Base-by-base conservation (phyloP, 2,113 vertebrate species). In the Crypturellus undulatus region DNA sequence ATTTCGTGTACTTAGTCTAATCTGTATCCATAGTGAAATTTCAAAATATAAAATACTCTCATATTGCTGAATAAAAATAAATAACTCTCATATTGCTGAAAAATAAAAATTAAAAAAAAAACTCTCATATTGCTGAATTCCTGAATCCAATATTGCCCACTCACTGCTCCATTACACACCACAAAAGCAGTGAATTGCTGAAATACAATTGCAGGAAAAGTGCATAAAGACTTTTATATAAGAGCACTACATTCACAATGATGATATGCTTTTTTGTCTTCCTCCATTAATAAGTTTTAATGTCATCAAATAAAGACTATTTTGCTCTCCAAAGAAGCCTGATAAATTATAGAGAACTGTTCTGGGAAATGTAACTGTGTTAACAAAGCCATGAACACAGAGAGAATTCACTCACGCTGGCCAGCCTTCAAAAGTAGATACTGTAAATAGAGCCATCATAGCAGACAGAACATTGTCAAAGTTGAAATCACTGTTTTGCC, bases 391-490 rank as follows among this genome's bases (percentile, higher is more conserved):
- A 42, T 63, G 80, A 51, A 75, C 72, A 64, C 21, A 42, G 0
- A 1, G 17, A 88, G 49, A 65, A 34, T 3, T 25, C 92, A 98
- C 99, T 99, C 97, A 99, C 99, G 99, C 97, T 36, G 99, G 99
- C 99, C 99, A 99, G 97, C 99, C 99, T 96, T 99, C 99, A 38
- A 99, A 99, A 1, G 99, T 99, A 92, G 99, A 99, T 63, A 99
- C 99, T 0, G 99, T 99, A 97, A 99, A 99, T 73, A 99, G 98
- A 4, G 99, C 99, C 99, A 99, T 99, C 99, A 99, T 99, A 85
- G 99, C 99, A 89, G 99, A 99, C 28, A 99, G 99, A 68, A 99
- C 99, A 1, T 99, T 99, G 93, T 99, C 99, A 45, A 99, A 99
- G 97, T 99, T 99, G 97, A 99, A 99, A 56, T 99, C 99, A 30